phyloP scores from a whole-genome alignment of 2,113 vertebrate species.

The Artemisiospiza belli region DNA sequence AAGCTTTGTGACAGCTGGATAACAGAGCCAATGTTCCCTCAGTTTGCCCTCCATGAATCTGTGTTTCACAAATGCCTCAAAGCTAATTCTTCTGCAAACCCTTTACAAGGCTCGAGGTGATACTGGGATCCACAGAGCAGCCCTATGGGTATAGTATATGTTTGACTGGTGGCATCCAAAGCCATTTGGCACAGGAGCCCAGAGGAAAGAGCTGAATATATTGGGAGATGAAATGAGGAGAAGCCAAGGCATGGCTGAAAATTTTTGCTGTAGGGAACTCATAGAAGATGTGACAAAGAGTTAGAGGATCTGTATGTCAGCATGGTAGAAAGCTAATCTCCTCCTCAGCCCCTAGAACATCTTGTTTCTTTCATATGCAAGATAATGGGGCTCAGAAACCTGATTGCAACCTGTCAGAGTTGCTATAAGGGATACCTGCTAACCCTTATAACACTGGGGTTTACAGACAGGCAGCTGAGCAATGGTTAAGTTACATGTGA shows the following conservation, averaged over 20 bases:
- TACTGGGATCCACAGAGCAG: background rate
- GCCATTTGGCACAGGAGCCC: background rate
- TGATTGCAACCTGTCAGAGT: background rate
- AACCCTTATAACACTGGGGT: background rate
- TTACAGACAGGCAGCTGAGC: background rate
- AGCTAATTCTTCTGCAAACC: background rate
- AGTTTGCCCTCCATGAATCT: background rate
- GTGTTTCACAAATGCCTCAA: background rate
- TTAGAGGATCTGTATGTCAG: background rate
- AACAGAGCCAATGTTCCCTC: accelerated
- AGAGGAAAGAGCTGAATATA: background rate
- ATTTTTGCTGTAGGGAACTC: background rate
- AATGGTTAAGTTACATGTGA: background rate
- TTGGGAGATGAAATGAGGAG: background rate
- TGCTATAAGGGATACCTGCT: background rate
- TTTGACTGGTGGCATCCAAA: background rate
- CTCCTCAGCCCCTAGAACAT: background rate
- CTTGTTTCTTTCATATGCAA: background rate
- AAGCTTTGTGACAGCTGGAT: background rate
- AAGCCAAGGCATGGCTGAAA: background rate
- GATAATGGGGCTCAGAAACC: background rate
- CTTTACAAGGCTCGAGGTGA: background rate
- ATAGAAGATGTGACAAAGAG: background rate
- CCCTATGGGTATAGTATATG: background rate
- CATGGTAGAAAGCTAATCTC: background rate